A percentile compares a stretch with the other conserved stretches of the same genome.
These are phyloP conservation scores for Ancistrus triradiatus DNA, from an alignment of 2,113 vertebrate species.

Conservation along the genomic window DNA sequence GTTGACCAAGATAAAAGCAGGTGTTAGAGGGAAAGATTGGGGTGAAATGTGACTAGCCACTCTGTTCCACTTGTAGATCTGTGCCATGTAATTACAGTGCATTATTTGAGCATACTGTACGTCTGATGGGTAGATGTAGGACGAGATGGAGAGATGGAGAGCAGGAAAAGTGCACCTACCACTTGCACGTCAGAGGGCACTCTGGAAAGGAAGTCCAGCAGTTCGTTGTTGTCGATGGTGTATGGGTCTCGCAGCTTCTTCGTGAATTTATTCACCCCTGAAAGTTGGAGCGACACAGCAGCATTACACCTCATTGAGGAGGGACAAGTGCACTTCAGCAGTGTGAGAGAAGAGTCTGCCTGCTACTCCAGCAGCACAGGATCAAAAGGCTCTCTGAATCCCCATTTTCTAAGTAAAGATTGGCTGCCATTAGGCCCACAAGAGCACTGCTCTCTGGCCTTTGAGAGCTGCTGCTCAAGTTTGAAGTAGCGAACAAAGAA, in stretches of 20 bases:
- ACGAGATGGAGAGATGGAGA: constrained; percentile 15
- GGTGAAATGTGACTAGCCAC: constrained; percentile 28
- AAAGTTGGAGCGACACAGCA: constrained; percentile 47
- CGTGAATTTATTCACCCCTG: constrained; percentile 98
- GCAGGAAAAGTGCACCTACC: constrained; percentile 77
- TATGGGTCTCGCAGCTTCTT: constrained; percentile 96
- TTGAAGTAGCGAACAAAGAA: constrained; percentile 30
- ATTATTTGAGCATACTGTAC: constrained; percentile 5
- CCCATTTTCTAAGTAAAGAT: constrained; percentile 34
- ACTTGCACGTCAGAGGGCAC: constrained; percentile 96
- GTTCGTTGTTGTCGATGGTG: constrained; percentile 95
- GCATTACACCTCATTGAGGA: constrained; percentile 19
- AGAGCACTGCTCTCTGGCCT: constrained; percentile 39
- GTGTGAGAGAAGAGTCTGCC: constrained; percentile 31
- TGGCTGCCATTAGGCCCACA: constrained; percentile 37
- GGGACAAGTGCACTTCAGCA: constrained; percentile 27
- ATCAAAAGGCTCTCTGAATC: constrained; percentile 42
- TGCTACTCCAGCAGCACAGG: constrained; percentile 29
- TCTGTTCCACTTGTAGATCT: constrained; percentile 3
- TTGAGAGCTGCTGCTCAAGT: constrained; percentile 34
- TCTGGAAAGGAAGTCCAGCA: constrained; percentile 95
- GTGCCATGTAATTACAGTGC: constrained; percentile 21
- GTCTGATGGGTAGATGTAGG: constrained; percentile 16
- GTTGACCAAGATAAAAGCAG: constrained; percentile 21
- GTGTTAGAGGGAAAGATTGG: constrained; percentile 10